These are phyloP conservation scores for Charina bottae DNA, from an alignment of 2,113 vertebrate genomes.

Conservation along the genomic window DNA sequence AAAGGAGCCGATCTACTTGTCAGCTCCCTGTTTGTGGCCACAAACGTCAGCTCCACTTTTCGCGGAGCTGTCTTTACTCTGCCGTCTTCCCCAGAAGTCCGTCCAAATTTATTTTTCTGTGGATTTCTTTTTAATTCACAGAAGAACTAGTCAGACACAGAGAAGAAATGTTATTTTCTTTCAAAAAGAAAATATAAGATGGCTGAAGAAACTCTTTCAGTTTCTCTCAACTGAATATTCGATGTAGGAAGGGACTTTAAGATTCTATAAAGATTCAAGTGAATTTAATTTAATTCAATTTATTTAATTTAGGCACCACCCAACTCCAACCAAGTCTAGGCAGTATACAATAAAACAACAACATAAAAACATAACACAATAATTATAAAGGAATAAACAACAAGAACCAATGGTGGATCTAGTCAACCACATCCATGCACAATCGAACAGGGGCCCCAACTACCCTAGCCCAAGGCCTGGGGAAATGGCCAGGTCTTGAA, in stretches of 20 bases:
- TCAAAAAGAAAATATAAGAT: no score
- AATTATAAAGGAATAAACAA: background rate
- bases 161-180: no score
- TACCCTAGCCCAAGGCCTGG: background rate
- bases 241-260: background rate
- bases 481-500: background rate
- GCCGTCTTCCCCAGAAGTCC: no score
- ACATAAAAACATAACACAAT: background rate
- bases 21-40: no score
- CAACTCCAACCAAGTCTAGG: background rate
- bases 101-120: no score
- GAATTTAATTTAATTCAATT: background rate
- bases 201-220: no score
- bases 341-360: background rate
- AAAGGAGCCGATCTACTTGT: no score
- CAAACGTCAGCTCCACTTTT: no score
- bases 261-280: background rate
- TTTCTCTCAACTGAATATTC: no score
- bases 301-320: background rate
- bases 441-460: background rate
- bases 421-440: background rate
- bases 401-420: background rate
- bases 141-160: no score
- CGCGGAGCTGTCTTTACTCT: no score
- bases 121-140: no score